Evolutionary conservation across 2,797 vertebrate species (phyloP).

Genomic region (Platalea minor): DNA sequence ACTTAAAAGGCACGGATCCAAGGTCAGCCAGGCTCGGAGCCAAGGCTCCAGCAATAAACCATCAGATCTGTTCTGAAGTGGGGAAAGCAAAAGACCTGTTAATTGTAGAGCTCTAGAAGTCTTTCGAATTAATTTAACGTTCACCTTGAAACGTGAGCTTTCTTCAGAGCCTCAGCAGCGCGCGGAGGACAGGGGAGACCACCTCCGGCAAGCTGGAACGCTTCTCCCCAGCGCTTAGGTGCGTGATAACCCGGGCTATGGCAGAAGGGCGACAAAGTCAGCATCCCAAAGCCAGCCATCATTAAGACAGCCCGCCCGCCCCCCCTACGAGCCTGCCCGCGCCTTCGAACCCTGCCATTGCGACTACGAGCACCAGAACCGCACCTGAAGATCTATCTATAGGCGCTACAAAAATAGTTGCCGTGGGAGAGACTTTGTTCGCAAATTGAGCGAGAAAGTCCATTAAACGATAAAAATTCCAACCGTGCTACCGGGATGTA

Average conservation of each 20-base stretch:
- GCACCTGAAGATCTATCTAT: neutral
- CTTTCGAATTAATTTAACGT: neutral
- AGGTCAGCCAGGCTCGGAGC: conserved; percentile 43
- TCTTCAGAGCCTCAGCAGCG: neutral
- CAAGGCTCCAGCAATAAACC: conserved; percentile 4
- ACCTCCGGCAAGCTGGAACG: neutral
- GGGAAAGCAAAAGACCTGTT: conserved; percentile 21
- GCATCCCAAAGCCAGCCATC: neutral
- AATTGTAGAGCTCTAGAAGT: neutral
- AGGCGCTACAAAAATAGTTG: neutral
- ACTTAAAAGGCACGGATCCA: neutral
- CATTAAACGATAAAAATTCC: conserved; percentile 65
- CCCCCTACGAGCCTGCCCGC: accelerated
- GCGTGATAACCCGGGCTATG: accelerated
- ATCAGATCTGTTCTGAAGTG: neutral
- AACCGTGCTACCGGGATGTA: conserved; percentile 56
- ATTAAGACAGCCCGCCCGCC: accelerated
- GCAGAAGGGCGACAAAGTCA: accelerated
- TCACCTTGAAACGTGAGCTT: conserved; percentile 9
- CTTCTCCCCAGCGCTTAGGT: accelerated
- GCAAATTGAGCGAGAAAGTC: conserved; percentile 58
- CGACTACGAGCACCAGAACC: neutral
- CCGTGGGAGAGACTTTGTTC: conserved; percentile 22
- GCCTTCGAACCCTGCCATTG: neutral
- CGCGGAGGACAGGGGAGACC: accelerated